Conservation (phyloP, 2,888 invertebrate species). For the Volucella inflata region DNA sequence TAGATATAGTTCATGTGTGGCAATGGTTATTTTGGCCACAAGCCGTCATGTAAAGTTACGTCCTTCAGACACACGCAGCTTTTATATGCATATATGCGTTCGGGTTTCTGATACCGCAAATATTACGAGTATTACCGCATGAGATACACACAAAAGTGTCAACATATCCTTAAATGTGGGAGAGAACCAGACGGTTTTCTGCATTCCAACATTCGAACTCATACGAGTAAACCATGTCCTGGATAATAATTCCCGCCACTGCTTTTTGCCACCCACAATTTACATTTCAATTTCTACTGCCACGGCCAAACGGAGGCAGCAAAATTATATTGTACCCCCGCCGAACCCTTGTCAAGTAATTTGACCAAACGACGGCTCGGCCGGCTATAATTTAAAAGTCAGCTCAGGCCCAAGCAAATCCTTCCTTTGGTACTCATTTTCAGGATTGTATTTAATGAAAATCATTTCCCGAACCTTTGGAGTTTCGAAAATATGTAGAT, state of each 20-base stretch:
- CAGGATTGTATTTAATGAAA: slow-evolving; percentile 61
- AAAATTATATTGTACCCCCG: slow-evolving; percentile 18
- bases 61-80: slow-evolving; percentile 60
- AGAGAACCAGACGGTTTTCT: slow-evolving; percentile 44
- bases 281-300: slow-evolving; percentile 56
- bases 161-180: slow-evolving; percentile 68
- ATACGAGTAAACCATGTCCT: no score
- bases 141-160: slow-evolving; percentile 74
- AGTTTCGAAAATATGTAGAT: slow-evolving; percentile 56
- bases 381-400: slow-evolving; percentile 69
- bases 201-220: slow-evolving; percentile 2
- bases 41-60: slow-evolving; percentile 73
- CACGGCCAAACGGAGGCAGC: background rate
- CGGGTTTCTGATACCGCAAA: slow-evolving; percentile 62
- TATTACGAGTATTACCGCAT: slow-evolving; percentile 75
- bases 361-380: slow-evolving; percentile 64
- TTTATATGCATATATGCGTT: background rate
- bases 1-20: slow-evolving; percentile 70
- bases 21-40: slow-evolving; percentile 72
- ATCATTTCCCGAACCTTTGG: slow-evolving; percentile 59
- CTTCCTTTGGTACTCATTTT: slow-evolving; percentile 5
- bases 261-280: slow-evolving; percentile 43
- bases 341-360: slow-evolving; percentile 57
- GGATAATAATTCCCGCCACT: slow-evolving; percentile 4
- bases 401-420: slow-evolving; percentile 11